Percentiles rank a stretch among this genome's conserved stretches.
phyloP scores from a whole-genome alignment of 2,888 invertebrate genomes.

The Andrena fulva region DNA sequence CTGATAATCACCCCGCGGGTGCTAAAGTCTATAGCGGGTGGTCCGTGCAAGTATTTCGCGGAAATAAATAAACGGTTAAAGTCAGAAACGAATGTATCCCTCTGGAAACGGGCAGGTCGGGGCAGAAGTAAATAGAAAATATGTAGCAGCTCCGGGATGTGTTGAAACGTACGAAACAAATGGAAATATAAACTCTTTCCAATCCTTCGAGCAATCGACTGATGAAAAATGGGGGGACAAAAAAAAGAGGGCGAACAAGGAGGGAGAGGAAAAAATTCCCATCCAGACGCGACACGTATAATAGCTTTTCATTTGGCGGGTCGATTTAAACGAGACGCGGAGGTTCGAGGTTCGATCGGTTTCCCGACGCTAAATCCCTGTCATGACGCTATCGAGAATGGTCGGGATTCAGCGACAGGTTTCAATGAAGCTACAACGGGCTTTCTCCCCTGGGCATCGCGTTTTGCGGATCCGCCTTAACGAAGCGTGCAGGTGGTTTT shows the following conservation, averaged over 20 bases:
- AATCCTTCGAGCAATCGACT: conserved; percentile 18
- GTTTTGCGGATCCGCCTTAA: conserved; percentile 58
- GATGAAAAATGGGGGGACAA: neutral
- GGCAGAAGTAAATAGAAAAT: neutral
- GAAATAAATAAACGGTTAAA: no score
- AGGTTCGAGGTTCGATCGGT: conserved; percentile 41
- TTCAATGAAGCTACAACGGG: conserved; percentile 55
- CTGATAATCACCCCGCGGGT: no score
- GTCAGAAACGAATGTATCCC: neutral
- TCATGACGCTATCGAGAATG: conserved; percentile 53
- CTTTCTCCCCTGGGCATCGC: conserved; percentile 51
- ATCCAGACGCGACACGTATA: conserved; percentile 28
- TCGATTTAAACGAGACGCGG: conserved; percentile 45
- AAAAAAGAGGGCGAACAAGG: neutral
- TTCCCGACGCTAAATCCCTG: conserved; percentile 52
- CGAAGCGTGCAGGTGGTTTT: conserved; percentile 54
- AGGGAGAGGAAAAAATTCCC: conserved; percentile 4
- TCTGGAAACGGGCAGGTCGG: neutral
- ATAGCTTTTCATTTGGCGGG: conserved; percentile 42
- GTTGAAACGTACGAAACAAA: conserved; percentile 6
- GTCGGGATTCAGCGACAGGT: conserved; percentile 53
- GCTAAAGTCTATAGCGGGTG: no score
- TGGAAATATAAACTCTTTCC: conserved; percentile 17
- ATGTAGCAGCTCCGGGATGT: neutral
- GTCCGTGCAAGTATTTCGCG: no score